These are phyloP conservation scores for Patella ulyssiponensis DNA, from an alignment of 2,888 invertebrate species.

Conservation along the genomic window DNA sequence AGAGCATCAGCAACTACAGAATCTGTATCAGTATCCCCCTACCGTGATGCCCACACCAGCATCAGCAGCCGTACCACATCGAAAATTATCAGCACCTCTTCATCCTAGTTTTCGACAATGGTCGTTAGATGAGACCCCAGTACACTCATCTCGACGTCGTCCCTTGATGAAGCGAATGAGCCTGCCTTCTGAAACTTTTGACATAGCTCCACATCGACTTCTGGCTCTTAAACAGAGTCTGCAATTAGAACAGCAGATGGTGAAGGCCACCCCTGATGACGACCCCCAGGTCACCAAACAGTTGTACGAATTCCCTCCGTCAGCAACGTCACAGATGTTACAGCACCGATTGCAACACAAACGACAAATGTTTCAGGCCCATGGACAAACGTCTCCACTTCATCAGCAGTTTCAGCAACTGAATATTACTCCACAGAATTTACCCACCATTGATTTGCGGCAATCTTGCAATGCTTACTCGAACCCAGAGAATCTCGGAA, in stretches of 20 bases:
- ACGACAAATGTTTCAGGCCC: slow-evolving; percentile 86
- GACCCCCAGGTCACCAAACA: slow-evolving; percentile 17
- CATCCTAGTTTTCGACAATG: slow-evolving; percentile 47
- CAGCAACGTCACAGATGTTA: slow-evolving; percentile 77
- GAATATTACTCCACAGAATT: slow-evolving; percentile 76
- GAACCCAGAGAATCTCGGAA: slow-evolving; percentile 15
- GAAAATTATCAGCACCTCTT: slow-evolving; percentile 43
- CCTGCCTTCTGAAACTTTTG: slow-evolving; percentile 68
- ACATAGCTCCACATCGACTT: slow-evolving; percentile 69
- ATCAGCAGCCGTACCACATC: slow-evolving; percentile 27
- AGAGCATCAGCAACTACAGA: slow-evolving; percentile 61
- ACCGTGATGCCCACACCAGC: neutral
- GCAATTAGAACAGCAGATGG: slow-evolving; percentile 69
- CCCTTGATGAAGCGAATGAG: slow-evolving; percentile 70
- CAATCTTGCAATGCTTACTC: neutral
- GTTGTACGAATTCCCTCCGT: neutral
- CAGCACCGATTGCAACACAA: slow-evolving; percentile 89
- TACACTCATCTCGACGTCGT: slow-evolving; percentile 47
- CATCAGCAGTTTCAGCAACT: slow-evolving; percentile 74
- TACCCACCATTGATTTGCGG: slow-evolving; percentile 29
- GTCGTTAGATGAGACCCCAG: slow-evolving; percentile 55
- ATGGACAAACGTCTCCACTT: slow-evolving; percentile 75
- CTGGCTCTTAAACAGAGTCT: slow-evolving; percentile 71
- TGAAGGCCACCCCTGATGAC: slow-evolving; percentile 52
- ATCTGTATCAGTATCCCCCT: slow-evolving; percentile 23